Conservation (phyloP, 2,797 vertebrate species). For the Rhynchotus rufescens region DNA sequence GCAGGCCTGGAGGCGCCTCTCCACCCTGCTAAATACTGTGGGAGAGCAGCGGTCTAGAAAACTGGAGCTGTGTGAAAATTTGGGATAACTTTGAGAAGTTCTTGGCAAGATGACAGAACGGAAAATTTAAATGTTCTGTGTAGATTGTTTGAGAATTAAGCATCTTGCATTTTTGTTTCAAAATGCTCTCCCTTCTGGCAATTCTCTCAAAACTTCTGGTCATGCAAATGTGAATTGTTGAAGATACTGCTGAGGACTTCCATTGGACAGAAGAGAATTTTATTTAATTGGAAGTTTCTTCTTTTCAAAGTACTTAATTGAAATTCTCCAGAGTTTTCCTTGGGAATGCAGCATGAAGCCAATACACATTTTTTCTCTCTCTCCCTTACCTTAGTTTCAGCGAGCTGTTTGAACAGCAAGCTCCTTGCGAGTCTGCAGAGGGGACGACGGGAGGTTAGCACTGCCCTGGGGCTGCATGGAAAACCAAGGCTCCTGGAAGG, state of each 20-base stretch:
- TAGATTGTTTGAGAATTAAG: constrained; percentile 38
- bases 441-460: not conserved
- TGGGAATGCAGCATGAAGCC: not conserved
- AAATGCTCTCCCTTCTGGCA: constrained; percentile 64
- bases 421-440: not conserved
- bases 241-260: not conserved
- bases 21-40: not conserved
- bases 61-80: not conserved
- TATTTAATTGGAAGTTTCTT: not conserved
- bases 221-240: constrained; percentile 26
- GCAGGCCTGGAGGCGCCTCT: not conserved
- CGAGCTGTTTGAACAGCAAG: not conserved
- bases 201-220: constrained; percentile 50
- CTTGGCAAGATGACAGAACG: constrained; percentile 32
- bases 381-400: not conserved
- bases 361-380: too few species aligned
- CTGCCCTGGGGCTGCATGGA: not conserved
- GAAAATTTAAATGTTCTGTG: constrained; percentile 6
- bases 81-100: constrained; percentile 11
- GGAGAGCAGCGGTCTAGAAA: constrained; percentile 32
- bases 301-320: not conserved
- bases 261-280: constrained; percentile 29
- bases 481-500: not conserved
- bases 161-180: constrained; percentile 47
- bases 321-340: not conserved